Evolutionary conservation across 1,140 invertebrate genomes (phyloP).

Genomic region (Pseudomyrmex cubaensis): DNA sequence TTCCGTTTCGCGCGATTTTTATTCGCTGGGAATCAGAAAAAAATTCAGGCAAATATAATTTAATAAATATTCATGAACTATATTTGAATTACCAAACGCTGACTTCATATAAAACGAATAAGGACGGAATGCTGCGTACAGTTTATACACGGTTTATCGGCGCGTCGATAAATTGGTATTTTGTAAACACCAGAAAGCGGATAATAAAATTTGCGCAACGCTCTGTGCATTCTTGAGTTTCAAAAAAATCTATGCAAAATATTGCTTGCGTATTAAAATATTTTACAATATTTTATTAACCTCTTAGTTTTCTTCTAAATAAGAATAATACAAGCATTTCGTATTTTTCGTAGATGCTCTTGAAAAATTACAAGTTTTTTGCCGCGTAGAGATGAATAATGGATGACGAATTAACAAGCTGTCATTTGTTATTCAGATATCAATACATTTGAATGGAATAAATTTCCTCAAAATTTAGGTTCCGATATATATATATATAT

Average conservation of each 20-base stretch:
- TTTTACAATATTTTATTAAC: no score
- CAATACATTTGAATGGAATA: neutral
- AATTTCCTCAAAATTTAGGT: neutral
- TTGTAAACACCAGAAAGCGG: constrained; percentile 29
- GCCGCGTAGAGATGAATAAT: no score
- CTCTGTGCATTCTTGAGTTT: constrained; percentile 9
- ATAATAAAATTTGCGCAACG: constrained; percentile 49
- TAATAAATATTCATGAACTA: constrained; percentile 52
- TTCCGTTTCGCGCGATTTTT: constrained; percentile 40
- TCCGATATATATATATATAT: no score
- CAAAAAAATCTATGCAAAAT: neutral
- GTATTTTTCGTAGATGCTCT: no score
- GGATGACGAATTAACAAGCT: no score
- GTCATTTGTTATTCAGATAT: neutral
- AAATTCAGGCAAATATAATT: constrained; percentile 50
- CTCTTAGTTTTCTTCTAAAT: no score
- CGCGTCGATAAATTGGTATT: constrained; percentile 35
- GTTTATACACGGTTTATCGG: constrained; percentile 28
- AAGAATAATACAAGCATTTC: no score
- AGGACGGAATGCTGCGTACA: neutral
- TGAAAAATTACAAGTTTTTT: no score
- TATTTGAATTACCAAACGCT: constrained; percentile 45
- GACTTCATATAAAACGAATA: constrained; percentile 18
- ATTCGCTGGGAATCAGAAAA: constrained; percentile 14
- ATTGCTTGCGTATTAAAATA: no score